Base-by-base conservation (phyloP, 1,140 invertebrate genomes). In the Nasonia vitripennis region DNA sequence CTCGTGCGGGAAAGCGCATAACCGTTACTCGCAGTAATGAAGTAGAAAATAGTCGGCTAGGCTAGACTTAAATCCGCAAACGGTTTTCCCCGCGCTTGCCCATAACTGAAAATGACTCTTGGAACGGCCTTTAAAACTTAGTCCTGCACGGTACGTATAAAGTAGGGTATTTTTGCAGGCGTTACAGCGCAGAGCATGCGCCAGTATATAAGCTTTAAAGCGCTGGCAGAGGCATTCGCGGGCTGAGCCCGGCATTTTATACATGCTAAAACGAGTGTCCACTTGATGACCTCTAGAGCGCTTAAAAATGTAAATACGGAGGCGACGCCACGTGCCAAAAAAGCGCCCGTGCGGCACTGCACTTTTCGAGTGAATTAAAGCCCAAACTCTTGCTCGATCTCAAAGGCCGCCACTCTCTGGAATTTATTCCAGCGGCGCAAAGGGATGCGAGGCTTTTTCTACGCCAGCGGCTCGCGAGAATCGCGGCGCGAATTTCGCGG, bases 221-320 rank as follows among this genome's bases (percentile, higher is more conserved):
- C 67, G 20, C 27, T 68, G 20, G 67, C 67, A 34, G 31, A n/a
- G 14, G n/a, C 9, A 41, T 70, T n/a, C 14, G 71, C 17, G 71
- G 31, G 71, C 31, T 73, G 7, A 73, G 31, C 73, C 27, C 7
- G 20, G 34, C 34, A n/a, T 75, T 75, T 45, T 41, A n/a, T 2
- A 41, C 73, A 11, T 45, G 37, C 34, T 75, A 45, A 75, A 45
- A 45, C 37, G 37, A 41, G 31, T 17, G 73, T 75, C 73, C 73
- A 75, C 73, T 75, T 75, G 0, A 75, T 75, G 11, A 11, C 17
- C 17, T 45, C 37, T 45, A 17, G 14, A 45, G 37, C 73, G 73
- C 37, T 75, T 75, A 75, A 75, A 45, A 75, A 75, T 75, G 73
- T 75, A 75, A 75, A 75, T 75, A 75, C 73, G 70, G 27, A 71